Conservation (phyloP, 2,113 vertebrate species). For the Hippolais icterina region DNA sequence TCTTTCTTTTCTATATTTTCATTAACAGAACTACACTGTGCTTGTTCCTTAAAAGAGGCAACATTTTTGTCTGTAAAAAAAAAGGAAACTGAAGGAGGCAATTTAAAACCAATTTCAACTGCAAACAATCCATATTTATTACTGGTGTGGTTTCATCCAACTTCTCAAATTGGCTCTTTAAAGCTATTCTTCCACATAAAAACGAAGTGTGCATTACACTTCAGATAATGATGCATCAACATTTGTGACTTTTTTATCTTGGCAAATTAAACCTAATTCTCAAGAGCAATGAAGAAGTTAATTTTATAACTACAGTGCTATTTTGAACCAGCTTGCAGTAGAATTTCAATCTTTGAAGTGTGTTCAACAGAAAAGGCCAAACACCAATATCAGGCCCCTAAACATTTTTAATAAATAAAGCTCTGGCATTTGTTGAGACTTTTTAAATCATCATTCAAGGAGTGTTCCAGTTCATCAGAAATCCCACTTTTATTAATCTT, state of each 20-base stretch:
- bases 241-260: slow-evolving; percentile 2
- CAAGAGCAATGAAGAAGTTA: background rate
- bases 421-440: background rate
- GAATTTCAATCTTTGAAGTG: background rate
- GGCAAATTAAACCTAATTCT: slow-evolving; percentile 28
- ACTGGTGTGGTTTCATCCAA: background rate
- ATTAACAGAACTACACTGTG: background rate
- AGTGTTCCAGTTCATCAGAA: background rate
- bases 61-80: background rate
- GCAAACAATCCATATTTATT: slow-evolving; percentile 21
- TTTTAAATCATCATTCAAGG: background rate
- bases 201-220: background rate
- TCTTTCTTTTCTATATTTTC: background rate
- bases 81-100: background rate
- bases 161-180: slow-evolving; percentile 1
- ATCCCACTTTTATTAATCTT: background rate
- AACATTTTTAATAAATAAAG: background rate
- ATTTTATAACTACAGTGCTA: background rate
- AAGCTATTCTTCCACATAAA: background rate
- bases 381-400: background rate
- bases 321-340: background rate
- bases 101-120: slow-evolving; percentile 5
- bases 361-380: background rate
- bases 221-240: slow-evolving; percentile 10
- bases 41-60: background rate